Base-by-base conservation (phyloP, 1,140 invertebrate genomes). In the Lethocerus indicus region DNA sequence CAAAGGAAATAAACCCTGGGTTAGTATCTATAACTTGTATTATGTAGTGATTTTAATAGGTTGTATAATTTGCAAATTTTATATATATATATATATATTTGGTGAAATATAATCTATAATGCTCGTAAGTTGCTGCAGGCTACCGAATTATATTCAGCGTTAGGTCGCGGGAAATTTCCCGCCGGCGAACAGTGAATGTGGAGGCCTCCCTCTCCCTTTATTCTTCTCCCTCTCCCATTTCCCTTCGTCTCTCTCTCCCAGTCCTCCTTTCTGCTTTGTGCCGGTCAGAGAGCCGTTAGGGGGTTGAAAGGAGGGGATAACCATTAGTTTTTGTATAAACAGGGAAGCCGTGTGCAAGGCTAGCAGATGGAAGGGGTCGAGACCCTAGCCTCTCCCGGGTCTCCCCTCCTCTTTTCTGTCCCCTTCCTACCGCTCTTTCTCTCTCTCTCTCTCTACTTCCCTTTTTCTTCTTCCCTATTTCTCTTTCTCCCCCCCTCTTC, bases 381-480 rank as follows among this genome's bases (percentile, higher is more conserved):
- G 41, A 18, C 26, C 29, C 29, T 43, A 35, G 35, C 42, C 32
- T 24, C 52, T 28, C 42, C 49, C 5, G 36, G 16, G 26, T 41
- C 28, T 44, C 25, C 49, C 7, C 25, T 20, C 13, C 37, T 18
- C 43, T 27, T 18, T 37, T 7, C 35, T 2, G 14, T 49, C 13
- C 35, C 37, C 16, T 32, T 21, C 18, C 16, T 16, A 13, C 28
- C 2, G 23, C 25, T 14, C 13, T n/a, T 41, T 7, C 27, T 12
- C 5, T 36, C 4, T 9, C 9, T n/a, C 13, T 7, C 20, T 20
- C 27, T 37, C 37, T 16, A 25, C 24, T 28, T 20, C 13, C 18
- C 36, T 24, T 37, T 26, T n/a, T 18, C 35, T 1, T 18, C n/a
- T 43, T 21, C 24, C n/a, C n/a, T 43, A 43, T 43, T 26, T 23